Base-by-base conservation (phyloP, 2,888 invertebrate species). In the Netelia inedita region DNA sequence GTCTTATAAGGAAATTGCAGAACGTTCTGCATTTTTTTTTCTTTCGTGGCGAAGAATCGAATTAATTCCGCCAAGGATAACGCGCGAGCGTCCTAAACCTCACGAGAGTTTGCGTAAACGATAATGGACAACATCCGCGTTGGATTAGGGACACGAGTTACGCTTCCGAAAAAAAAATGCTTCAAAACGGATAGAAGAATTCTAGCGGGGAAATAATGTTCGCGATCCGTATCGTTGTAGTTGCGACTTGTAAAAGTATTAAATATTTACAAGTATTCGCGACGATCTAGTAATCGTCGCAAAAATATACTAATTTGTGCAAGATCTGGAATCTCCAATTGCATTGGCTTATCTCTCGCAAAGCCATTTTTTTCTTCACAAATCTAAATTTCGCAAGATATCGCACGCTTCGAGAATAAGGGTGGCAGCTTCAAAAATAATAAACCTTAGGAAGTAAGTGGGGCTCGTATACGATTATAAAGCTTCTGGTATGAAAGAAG, bases 401-500 rank as follows among this genome's bases (percentile, higher is more conserved):
- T 68, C 65, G 69, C 57, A 63, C 46, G 63, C 21, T 61, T 71
- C 23, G 21, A 16, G 53, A 69, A 71, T 43, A 14, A 66, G 19
- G 69, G 55, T 43, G 50, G 55, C 19, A 53, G 69, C 57, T 79
- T 53, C 50, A n/a, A 71, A 84, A 69, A 71, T 79, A 57, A 79
- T 53, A 46, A 71, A 82, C 43, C 79, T 82, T 79, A 71, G 9
- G 68, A 63, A 69, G 80, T 84, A 68, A 74, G 71, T 57, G 79
- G 59, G 59, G 55, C 21, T 85, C 85, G 85, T 85, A 85, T 85
- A 85, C 85, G 59, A 82, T 85, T 79, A 79, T 75, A 82, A 79
- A 82, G 82, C 82, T 82, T 85, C 85, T 61, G 82, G 72, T 82
- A 79, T 68, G 55, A 65, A 53, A 66, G 19, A 53, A 72, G n/a